Percentiles rank a stretch among this genome's conserved stretches.
Evolutionary conservation across 2,113 vertebrate species (phyloP).

Genomic region (Pollachius pollachius): DNA sequence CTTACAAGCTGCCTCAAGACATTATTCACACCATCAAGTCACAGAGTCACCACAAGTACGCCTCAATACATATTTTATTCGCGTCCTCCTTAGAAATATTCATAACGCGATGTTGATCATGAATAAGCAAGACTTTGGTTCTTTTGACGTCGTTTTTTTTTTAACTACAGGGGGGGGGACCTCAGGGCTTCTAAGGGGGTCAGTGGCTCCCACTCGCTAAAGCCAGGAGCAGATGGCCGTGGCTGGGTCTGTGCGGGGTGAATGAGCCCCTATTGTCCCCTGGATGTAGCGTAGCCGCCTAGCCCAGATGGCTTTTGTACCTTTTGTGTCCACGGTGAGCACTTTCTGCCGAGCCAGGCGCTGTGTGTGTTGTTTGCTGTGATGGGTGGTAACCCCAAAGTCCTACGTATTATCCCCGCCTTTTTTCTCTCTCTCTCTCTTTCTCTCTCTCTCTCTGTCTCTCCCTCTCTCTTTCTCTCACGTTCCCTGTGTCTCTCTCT

Average conservation of each 20-base stretch:
- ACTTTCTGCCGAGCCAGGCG: constrained; percentile 53
- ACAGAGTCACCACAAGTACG: no score
- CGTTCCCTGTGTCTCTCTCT: no score
- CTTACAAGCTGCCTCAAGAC: background rate
- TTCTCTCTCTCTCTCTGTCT: constrained; percentile 23
- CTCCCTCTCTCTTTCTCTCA: background rate
- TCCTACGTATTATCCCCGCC: constrained; percentile 36
- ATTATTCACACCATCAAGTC: no score
- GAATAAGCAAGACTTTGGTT: no score
- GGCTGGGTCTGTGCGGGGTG: constrained; percentile 50
- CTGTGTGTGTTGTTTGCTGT: constrained; percentile 57
- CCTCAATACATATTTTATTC: no score
- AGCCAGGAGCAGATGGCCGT: constrained; percentile 68
- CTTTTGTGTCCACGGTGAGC: constrained; percentile 62
- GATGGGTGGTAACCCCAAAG: constrained; percentile 50
- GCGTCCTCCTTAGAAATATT: background rate
- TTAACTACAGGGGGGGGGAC: background rate
- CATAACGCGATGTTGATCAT: constrained; percentile 39
- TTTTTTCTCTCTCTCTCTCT: constrained; percentile 36
- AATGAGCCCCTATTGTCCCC: constrained; percentile 62
- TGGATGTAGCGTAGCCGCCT: constrained; percentile 66
- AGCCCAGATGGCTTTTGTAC: constrained; percentile 73
- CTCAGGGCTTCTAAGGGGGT: constrained; percentile 17
- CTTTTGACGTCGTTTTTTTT: no score
- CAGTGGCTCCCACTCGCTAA: constrained; percentile 60